Evolutionary conservation across 1,140 invertebrate genomes (phyloP).

Genomic region (Atopsyche davidsoni): DNA sequence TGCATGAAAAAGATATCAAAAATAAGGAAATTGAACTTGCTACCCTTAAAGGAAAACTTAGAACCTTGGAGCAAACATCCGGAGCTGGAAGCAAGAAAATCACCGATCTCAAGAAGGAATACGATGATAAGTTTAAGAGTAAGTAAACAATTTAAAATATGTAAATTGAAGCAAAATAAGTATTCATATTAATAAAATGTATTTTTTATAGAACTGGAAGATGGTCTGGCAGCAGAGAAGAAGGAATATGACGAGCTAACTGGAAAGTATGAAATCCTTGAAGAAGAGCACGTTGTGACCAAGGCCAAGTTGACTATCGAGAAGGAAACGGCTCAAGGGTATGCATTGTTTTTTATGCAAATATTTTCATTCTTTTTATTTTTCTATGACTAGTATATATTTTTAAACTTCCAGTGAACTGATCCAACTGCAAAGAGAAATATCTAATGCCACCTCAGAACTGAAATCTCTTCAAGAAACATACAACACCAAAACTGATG

Average conservation of each 20-base stretch:
- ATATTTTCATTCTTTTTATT: not conserved
- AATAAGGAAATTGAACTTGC: constrained; percentile 61
- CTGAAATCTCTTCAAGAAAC: constrained; percentile 62
- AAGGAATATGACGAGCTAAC: constrained; percentile 75
- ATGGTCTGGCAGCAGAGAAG: constrained; percentile 56
- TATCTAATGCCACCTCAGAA: constrained; percentile 57
- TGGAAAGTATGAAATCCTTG: constrained; percentile 72
- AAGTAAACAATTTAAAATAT: constrained; percentile 29
- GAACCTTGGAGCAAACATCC: constrained; percentile 53
- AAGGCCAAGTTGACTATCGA: constrained; percentile 72
- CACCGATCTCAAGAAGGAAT: constrained; percentile 59
- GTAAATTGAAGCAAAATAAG: constrained; percentile 11
- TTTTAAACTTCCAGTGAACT: constrained; percentile 36
- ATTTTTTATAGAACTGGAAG: constrained; percentile 57
- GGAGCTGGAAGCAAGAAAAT: constrained; percentile 57
- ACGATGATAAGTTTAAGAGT: constrained; percentile 63
- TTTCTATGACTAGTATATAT: not conserved
- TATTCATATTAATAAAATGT: constrained; percentile 19
- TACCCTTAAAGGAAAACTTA: constrained; percentile 58
- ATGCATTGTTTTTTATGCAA: constrained; percentile 26
- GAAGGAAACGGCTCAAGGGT: constrained; percentile 60
- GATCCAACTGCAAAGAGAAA: constrained; percentile 47
- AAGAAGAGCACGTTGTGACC: constrained; percentile 73
- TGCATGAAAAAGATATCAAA: constrained; percentile 56
- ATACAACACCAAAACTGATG: constrained; percentile 59